Evolutionary conservation across 2,797 vertebrate species (phyloP).

Genomic region (Glossophaga mutica): DNA sequence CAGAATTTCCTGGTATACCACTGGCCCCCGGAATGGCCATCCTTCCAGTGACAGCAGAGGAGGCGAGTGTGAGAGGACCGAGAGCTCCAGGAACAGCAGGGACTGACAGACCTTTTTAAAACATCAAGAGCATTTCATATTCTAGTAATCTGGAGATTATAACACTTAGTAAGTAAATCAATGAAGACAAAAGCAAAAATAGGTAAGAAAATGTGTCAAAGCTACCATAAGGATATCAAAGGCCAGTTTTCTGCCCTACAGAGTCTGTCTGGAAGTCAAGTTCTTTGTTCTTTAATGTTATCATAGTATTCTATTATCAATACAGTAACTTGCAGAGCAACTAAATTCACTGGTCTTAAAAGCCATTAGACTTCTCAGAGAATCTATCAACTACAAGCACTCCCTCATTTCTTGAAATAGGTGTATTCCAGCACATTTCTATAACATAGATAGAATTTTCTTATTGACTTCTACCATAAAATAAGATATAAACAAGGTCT

Average conservation of each 20-base stretch:
- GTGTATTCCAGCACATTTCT: background rate
- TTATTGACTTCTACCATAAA: conserved; percentile 19
- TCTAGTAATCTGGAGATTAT: conserved; percentile 13
- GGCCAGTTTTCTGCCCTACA: background rate
- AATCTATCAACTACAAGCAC: background rate
- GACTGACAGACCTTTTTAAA: conserved; percentile 81
- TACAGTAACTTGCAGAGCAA: background rate
- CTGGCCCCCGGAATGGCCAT: conserved; percentile 78
- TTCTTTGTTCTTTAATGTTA: background rate
- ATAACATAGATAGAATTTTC: conserved; percentile 2
- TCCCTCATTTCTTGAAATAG: background rate
- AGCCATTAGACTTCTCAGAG: background rate
- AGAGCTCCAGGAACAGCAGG: conserved; percentile 80
- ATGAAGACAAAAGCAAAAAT: conserved; percentile 21
- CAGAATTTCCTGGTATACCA: conserved; percentile 80
- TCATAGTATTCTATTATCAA: background rate
- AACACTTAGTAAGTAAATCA: conserved; percentile 8
- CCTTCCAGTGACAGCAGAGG: conserved; percentile 78
- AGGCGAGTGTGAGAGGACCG: conserved; percentile 78
- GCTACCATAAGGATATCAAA: background rate
- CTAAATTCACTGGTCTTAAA: background rate
- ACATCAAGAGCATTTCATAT: conserved; percentile 52
- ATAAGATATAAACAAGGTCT: background rate
- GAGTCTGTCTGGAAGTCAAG: background rate
- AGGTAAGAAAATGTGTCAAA: background rate